Percentiles rank a stretch among this genome's conserved stretches.
These are phyloP conservation scores for Nymphalis io DNA, from an alignment of 1,140 invertebrate species.

Conservation along the genomic window DNA sequence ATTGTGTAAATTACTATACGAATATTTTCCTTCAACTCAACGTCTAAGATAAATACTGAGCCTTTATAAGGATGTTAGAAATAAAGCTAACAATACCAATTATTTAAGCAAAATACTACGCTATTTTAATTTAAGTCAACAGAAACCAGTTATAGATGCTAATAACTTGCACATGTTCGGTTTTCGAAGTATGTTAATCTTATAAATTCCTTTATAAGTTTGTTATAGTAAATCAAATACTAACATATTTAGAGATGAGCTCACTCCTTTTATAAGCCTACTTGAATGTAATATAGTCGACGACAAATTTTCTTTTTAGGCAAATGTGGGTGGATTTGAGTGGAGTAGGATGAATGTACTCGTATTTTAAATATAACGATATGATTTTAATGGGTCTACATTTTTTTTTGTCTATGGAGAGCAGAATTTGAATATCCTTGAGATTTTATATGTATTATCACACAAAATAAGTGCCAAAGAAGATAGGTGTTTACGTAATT, in stretches of 20 bases:
- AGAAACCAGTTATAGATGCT: not conserved
- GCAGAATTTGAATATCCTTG: too few relatives aligned
- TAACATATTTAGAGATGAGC: not conserved
- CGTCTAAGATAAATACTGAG: too few relatives aligned
- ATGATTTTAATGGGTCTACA: not conserved
- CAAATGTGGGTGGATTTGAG: not conserved
- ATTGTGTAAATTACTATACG: too few relatives aligned
- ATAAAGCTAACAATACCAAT: too few relatives aligned
- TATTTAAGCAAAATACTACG: not conserved
- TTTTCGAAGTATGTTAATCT: not conserved
- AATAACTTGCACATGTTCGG: not conserved
- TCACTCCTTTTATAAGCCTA: not conserved
- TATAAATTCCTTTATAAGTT: not conserved
- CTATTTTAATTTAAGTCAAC: not conserved
- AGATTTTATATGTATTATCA: too few relatives aligned
- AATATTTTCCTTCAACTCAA: too few relatives aligned
- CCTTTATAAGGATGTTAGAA: too few relatives aligned
- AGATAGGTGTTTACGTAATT: too few relatives aligned
- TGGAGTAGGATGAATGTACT: not conserved
- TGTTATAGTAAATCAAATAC: slow-evolving; percentile 9
- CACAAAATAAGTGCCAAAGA: too few relatives aligned
- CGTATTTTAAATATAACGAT: too few relatives aligned
- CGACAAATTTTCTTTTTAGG: not conserved
- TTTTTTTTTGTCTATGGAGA: too few relatives aligned
- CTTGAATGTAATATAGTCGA: not conserved